Base-by-base conservation (phyloP, 2,888 invertebrate species). In the Tillus elongatus region DNA sequence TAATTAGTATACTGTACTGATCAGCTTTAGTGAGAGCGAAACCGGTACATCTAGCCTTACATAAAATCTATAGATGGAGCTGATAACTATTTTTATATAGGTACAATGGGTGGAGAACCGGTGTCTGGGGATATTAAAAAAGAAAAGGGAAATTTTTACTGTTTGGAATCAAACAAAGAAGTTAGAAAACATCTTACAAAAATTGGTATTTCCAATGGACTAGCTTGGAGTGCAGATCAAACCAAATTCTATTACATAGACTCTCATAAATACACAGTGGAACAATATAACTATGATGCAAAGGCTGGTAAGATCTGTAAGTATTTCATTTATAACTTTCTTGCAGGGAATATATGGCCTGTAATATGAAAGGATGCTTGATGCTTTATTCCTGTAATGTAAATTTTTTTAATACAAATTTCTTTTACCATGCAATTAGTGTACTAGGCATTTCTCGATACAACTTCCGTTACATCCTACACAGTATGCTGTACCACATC, bases 221-320 rank as follows among this genome's bases (percentile, higher is more conserved):
- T 87, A 2, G 77, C 79, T 0, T 88, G 85, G 83, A 78, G 74
- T 13, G 50, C 60, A 0, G 75, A 79, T 53, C 72, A 74, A 48
- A 72, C 72, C 40, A 74, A 71, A 46, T 75, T 87, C 71, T 87
- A 81, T 61, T 87, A 79, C 58, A 82, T 82, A 15, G 87, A 88
- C 63, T 75, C 82, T 1, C 67, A 72, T 0, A 75, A 77, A 0
- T 61, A 68, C 24, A 72, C 74, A 40, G 66, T 87, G 8, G 78
- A 73, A 46, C 77, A 74, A 2, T 84, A 77, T 51, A 79, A 84
- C 56, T 85, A 71, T 49, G 70, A 82, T 51, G 50, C 72, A 0
- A 60, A 63, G 1, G 65, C 61, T 16, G 74, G 71, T 27, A 42
- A 45, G 42, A 31, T 32, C 10, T 10, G 10, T 13, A 10, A 34